These are phyloP conservation scores for Dendrocincla fuliginosa DNA, from an alignment of 2,797 vertebrate species.

Conservation along the genomic window DNA sequence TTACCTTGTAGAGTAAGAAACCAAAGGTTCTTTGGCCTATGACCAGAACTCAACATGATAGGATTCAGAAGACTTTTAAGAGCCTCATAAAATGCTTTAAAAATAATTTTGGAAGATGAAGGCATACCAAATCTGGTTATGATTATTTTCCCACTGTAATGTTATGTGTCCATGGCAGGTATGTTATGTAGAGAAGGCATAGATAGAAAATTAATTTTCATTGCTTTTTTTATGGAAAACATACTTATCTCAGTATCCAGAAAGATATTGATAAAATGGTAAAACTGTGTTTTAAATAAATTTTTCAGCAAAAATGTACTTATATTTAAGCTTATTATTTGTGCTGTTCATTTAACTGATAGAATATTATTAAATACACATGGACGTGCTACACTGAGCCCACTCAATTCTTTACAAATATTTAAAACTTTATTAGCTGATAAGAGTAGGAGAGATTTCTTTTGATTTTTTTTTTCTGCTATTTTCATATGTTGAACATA, in stretches of 20 bases:
- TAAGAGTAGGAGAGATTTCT: constrained; percentile 13
- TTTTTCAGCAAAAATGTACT: not conserved
- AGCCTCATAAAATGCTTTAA: constrained; percentile 26
- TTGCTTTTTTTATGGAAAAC: not conserved
- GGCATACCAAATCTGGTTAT: constrained; percentile 49
- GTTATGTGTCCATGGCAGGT: not conserved
- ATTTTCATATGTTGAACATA: constrained; percentile 74
- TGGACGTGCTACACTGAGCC: not conserved
- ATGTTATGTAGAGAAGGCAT: not conserved
- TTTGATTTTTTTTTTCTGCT: constrained; percentile 67
- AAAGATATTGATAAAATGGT: not conserved
- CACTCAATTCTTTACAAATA: constrained; percentile 25
- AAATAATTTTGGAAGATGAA: constrained; percentile 49
- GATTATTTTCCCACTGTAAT: constrained; percentile 32
- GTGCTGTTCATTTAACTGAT: constrained; percentile 1
- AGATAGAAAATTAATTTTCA: not conserved
- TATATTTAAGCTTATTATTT: constrained; percentile 30
- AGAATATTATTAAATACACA: constrained; percentile 3
- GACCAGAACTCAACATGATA: constrained; percentile 5
- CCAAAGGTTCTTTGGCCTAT: not conserved
- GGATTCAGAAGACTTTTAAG: not conserved
- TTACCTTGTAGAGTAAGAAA: not conserved
- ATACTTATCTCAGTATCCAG: not conserved
- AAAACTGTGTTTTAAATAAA: not conserved
- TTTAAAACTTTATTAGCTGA: constrained; percentile 68